Conservation (phyloP, 2,888 invertebrate genomes). For the Blastobasis lacticolella region DNA sequence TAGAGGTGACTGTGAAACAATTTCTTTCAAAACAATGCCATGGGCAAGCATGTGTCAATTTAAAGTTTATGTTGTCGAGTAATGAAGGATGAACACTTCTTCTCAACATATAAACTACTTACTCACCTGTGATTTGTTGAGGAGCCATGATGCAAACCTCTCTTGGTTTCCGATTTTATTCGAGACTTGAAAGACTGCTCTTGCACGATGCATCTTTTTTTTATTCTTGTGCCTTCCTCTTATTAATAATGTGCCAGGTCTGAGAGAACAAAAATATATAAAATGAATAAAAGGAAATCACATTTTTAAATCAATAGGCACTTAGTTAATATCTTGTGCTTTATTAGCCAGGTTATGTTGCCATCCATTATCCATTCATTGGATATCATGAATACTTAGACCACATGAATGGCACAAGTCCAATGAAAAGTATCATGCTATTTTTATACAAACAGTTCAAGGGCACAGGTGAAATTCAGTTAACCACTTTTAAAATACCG, state of each 20-base stretch:
- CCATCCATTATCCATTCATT: neutral
- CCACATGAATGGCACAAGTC: conserved; percentile 24
- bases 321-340: no score
- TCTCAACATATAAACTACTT: neutral
- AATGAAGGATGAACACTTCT: neutral
- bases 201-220: conserved; percentile 84
- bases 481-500: neutral
- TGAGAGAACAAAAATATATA: conserved; percentile 24
- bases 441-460: conserved; percentile 27
- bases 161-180: conserved; percentile 78
- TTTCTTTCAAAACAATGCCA: no score
- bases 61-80: neutral
- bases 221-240: conserved; percentile 25
- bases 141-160: conserved; percentile 87
- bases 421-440: conserved; percentile 18
- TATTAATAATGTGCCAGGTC: conserved; percentile 39
- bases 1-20: no score
- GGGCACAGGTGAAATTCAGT: conserved; percentile 12
- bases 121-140: conserved; percentile 74
- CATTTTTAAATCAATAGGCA: neutral
- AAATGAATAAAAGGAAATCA: neutral
- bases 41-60: neutral
- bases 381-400: no score
- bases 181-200: conserved; percentile 79
- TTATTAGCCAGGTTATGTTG: no score